phyloP scores from a whole-genome alignment of 2,888 invertebrate genomes.

The Hypolimnas misippus region DNA sequence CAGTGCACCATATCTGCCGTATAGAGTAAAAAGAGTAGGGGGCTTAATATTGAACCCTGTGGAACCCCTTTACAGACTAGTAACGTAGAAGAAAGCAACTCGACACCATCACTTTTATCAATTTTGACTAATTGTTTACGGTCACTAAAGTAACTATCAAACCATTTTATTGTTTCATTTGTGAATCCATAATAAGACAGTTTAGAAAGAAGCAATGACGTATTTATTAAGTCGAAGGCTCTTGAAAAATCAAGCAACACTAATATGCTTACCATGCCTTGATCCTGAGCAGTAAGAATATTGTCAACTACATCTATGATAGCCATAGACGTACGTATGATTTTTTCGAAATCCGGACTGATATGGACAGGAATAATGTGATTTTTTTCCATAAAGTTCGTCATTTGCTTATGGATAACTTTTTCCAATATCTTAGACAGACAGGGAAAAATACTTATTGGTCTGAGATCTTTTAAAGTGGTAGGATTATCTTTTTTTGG shows the following conservation, averaged over 20 bases:
- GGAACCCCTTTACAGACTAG: too few relatives aligned
- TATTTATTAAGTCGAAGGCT: conserved; percentile 37
- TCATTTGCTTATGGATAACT: background rate
- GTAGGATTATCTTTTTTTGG: conserved; percentile 25
- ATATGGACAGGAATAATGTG: background rate
- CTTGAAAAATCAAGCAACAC: background rate
- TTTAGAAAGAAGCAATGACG: conserved; percentile 34
- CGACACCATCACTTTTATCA: too few relatives aligned
- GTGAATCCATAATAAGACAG: conserved; percentile 33
- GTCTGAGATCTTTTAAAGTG: background rate
- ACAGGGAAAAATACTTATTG: background rate
- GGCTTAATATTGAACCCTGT: too few relatives aligned
- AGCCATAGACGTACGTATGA: background rate
- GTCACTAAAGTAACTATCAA: too few relatives aligned
- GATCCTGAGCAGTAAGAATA: background rate
- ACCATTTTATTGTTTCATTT: too few relatives aligned
- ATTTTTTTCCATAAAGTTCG: background rate
- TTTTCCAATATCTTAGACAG: background rate
- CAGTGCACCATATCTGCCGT: too few relatives aligned
- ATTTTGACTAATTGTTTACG: too few relatives aligned
- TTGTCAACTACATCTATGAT: background rate
- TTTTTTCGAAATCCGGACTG: background rate
- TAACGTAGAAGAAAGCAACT: too few relatives aligned
- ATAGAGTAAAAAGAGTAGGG: too few relatives aligned
- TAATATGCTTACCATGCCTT: background rate